Evolutionary conservation across 92 coral and sea anemone species (phyloP), one percentile per base, ranked within the genome.

Genomic region (Isaurus tuberculatus): DNA sequence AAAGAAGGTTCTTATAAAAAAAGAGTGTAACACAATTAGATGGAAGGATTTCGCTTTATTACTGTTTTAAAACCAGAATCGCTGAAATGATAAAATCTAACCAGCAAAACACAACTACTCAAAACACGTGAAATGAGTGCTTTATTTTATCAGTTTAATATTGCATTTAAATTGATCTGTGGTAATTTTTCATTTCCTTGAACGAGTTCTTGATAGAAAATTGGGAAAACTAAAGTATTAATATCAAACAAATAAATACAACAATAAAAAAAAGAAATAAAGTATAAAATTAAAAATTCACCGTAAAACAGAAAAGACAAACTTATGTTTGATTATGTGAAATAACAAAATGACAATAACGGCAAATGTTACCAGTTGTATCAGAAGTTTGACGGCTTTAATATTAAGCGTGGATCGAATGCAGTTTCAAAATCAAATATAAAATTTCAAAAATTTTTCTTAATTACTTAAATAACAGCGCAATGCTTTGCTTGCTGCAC

Each of bases 391-490:
- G 16, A 28, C 20, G 65, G 80, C 80, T 74, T 74, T 74, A 74
- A 74, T 49, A 51, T 74, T 63, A 74, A 74, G 80, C 80, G 55
- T 74, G 66, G 66, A 73, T 48, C 14, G 80, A 46, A 74, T 74
- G 80, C 66, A 74, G 25, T 74, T 40, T 74, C 11, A 40, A 40
- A 40, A 40, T 40, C 80, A 53, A 55, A 74, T 49, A 74, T 74
- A 74, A 74, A 74, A 49, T 48, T 74, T 74, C 80, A 74, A 74
- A 74, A 48, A 74, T 20, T 29, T 51, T 74, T 34, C 53, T 13
- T 40, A 73, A 73, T 44, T 73, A 73, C 40, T 74, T 74, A 74
- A 74, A 74, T 74, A 74, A 51, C 53, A 11, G 80, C 80, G 80
- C 80, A 74, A 74, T 74, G 80, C 80, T 74, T 29, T 49, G 80